phyloP scores from a whole-genome alignment of 2,797 vertebrate species.

The Falco rusticolus region DNA sequence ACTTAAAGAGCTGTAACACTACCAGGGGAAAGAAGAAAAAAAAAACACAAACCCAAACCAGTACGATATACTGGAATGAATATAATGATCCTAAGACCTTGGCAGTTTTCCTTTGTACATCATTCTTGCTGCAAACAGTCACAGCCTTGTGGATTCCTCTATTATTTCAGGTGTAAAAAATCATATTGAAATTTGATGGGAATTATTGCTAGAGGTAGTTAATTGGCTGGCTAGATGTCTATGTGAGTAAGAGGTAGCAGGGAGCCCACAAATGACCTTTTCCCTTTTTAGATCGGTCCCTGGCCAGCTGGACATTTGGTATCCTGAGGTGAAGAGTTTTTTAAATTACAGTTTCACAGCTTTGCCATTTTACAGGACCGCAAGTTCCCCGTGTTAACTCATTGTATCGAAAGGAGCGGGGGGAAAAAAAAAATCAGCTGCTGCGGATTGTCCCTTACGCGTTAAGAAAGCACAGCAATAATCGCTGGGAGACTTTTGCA shows the following conservation, averaged over 20 bases:
- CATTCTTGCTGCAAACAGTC: neutral
- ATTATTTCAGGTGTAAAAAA: slow-evolving; percentile 56
- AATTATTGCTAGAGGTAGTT: slow-evolving; percentile 30
- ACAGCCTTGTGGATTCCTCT: neutral
- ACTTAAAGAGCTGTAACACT: slow-evolving; percentile 36
- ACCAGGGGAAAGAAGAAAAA: neutral
- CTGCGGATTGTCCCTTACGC: neutral
- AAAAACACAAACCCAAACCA: neutral
- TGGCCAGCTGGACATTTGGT: slow-evolving; percentile 40
- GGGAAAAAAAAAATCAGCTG: neutral
- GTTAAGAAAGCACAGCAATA: neutral
- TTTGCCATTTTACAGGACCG: neutral
- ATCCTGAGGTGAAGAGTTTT: slow-evolving; percentile 27
- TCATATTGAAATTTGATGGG: slow-evolving; percentile 19
- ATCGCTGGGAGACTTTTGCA: slow-evolving; percentile 36
- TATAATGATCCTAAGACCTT: slow-evolving; percentile 47
- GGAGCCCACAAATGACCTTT: slow-evolving; percentile 48
- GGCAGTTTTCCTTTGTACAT: slow-evolving; percentile 25
- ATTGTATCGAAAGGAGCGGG: neutral
- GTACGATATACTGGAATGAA: neutral
- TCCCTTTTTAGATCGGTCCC: slow-evolving; percentile 33
- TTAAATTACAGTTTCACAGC: slow-evolving; percentile 1
- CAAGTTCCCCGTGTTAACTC: neutral
- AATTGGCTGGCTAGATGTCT: slow-evolving; percentile 19
- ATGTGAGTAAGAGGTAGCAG: neutral